Percentiles rank a stretch among this genome's conserved stretches.
Conservation (phyloP, 2,797 vertebrate species). For the Trachurus trachurus region DNA sequence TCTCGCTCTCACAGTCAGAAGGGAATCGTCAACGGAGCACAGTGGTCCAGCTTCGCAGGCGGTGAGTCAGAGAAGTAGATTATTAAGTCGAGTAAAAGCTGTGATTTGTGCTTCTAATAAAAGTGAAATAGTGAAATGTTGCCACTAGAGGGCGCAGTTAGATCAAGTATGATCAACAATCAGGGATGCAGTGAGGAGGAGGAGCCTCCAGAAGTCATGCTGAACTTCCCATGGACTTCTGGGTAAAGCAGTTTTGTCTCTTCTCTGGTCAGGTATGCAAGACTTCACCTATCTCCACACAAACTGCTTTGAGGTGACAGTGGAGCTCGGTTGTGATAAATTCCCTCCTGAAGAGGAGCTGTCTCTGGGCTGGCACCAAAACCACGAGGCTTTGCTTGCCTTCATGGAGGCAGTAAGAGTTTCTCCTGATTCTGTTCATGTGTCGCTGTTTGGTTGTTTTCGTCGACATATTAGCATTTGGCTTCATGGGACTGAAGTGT, state of each 20-base stretch:
- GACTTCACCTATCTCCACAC: conserved; percentile 99
- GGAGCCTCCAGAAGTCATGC: background rate
- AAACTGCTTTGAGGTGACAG: conserved; percentile 96
- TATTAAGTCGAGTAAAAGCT: too few species aligned
- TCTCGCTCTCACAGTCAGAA: conserved; percentile 80
- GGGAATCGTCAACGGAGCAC: conserved; percentile 92
- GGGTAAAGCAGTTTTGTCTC: conserved; percentile 17
- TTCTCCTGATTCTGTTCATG: background rate
- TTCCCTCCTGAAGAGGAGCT: conserved; percentile 93
- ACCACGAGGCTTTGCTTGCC: conserved; percentile 91
- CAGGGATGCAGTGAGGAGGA: background rate
- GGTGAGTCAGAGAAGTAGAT: conserved; percentile 78
- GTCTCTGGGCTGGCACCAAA: conserved; percentile 91
- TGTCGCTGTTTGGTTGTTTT: background rate
- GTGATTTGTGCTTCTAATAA: too few species aligned
- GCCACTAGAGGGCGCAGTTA: conserved; percentile 60
- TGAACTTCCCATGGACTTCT: background rate
- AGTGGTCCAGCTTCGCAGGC: conserved; percentile 93
- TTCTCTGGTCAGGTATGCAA: conserved; percentile 90
- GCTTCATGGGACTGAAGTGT: background rate
- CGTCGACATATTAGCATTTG: background rate
- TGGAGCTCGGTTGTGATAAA: conserved; percentile 95
- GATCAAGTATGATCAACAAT: conserved; percentile 11
- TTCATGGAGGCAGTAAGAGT: conserved; percentile 90
- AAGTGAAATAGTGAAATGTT: background rate